Base-by-base conservation (phyloP, 1,140 invertebrate genomes). In the Colletes gigas region DNA sequence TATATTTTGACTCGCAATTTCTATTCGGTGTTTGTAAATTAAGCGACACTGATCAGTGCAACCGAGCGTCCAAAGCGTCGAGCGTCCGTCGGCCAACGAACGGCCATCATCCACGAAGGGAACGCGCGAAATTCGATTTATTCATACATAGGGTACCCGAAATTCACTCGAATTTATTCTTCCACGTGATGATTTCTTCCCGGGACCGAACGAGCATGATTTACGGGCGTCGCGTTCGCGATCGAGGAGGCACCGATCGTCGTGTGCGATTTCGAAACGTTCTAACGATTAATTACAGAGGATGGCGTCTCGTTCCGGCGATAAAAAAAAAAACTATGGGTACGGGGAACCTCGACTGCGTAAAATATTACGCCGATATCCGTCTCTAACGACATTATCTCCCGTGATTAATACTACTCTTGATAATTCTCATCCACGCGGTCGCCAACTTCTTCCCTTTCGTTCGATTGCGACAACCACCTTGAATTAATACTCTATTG, bases 331-430 rank as follows among this genome's bases (percentile, higher is more conserved):
- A 6, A 60, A 15, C 7, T 54, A 6, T 75, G 55, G 44, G 73
- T 66, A 73, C 71, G 63, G 69, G 67, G 68, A 80, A 68, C 63
- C 74, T 85, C 74, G 81, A 81, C 78, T 66, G 86, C 39, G 67
- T 88, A 82, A 91, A 90, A 89, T 90, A 90, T 92, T 87, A 85
- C 83, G 78, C 79, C 82, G 84, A 85, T 90, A 87, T 90, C 86
- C 85, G 82, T 81, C 81, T 82, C 85, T 91, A 91, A 92, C 87
- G 88, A 91, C 84, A 88, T 87, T 88, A 91, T 92, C 90, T 90
- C 91, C 90, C 89, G 90, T 83, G 84, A 91, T 91, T 91, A 90
- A 87, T 87, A 86, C 88, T 88, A 82, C 71, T 82, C 84, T 83
- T 85, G 88, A 89, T 88, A 87, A 82, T 88, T 82, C 63, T 72